Conservation (phyloP, 2,797 vertebrate genomes). For the Lepus townsendii region DNA sequence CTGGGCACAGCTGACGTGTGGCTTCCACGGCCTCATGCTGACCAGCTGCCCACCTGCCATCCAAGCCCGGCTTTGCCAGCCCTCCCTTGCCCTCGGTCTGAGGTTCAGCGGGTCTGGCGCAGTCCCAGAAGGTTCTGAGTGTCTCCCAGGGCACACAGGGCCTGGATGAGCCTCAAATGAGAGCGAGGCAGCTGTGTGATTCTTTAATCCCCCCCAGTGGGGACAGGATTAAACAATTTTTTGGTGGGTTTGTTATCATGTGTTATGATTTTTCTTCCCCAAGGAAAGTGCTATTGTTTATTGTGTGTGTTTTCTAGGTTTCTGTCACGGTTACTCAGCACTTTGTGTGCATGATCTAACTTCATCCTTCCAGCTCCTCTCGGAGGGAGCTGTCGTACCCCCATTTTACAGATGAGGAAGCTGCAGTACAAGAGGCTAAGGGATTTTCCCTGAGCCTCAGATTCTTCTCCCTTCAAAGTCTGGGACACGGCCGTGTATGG, state of each 20-base stretch:
- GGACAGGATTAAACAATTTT: constrained; percentile 78
- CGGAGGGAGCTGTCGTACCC: background rate
- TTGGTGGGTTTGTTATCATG: constrained; percentile 73
- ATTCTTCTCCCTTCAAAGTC: background rate
- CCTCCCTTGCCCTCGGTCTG: constrained; percentile 44
- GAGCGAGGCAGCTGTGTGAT: constrained; percentile 65
- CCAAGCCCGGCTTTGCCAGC: constrained; percentile 50
- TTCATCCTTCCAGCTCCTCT: constrained; percentile 6
- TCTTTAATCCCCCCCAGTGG: constrained; percentile 75
- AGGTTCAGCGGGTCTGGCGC: constrained; percentile 69
- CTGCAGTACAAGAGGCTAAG: background rate
- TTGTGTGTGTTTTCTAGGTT: constrained; percentile 41
- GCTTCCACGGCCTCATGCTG: background rate
- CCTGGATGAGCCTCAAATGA: constrained; percentile 65
- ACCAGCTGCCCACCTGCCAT: constrained; percentile 39
- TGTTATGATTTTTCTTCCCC: background rate
- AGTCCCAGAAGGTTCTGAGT: constrained; percentile 15
- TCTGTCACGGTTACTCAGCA: background rate
- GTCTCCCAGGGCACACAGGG: constrained; percentile 56
- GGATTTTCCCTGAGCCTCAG: background rate
- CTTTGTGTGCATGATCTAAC: background rate
- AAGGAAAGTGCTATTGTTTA: background rate
- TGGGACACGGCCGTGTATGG: background rate
- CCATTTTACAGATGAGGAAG: background rate
- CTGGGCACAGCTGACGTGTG: background rate